Base-by-base conservation (phyloP, 1,140 invertebrate genomes). In the Sitobion miscanthi region DNA sequence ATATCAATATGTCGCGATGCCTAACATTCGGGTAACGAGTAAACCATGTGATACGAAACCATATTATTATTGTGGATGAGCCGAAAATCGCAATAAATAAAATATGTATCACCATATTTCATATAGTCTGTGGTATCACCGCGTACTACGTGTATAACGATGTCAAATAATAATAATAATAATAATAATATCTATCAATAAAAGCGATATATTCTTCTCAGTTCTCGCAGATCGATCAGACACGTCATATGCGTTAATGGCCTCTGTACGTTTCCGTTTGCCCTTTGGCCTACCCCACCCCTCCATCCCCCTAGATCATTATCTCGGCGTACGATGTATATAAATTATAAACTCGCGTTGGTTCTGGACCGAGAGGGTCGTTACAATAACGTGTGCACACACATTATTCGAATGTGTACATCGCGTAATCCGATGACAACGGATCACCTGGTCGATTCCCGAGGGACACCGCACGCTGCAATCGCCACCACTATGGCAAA, bases 381-480 rank as follows among this genome's bases (percentile, higher is more conserved):
- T 42, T n/a, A 77, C 14, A n/a, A 77, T n/a, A 77, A n/a, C n/a
- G 62, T 77, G 23, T 85, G 23, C 9, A 2, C 83, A 25, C 47
- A 77, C 52, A 54, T 54, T 23, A 54, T 54, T 0, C 47, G 20
- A 77, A 77, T 77, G 30, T n/a, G 30, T 62, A 77, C 52, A 21
- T n/a, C 14, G 30, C 20, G 86, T 87, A 87, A 87, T 49, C 25
- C 86, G 42, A 49, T 38, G 86, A 87, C 86, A 87, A 47, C 5
- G 47, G 45, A 49, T 87, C 86, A 87, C 86, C 86, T 87, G 86
- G 86, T 30, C 86, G 17, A 87, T 49, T 49, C 86, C 47, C 86
- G 30, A 35, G 47, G 86, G 86, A 87, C 21, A 17, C n/a, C 20
- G 49, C 45, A 52, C 35, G 82, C 14, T 25, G 23, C 83, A 23